Evolutionary conservation across 2,888 invertebrate genomes (phyloP).

Genomic region (Drosophila vallismaia): DNA sequence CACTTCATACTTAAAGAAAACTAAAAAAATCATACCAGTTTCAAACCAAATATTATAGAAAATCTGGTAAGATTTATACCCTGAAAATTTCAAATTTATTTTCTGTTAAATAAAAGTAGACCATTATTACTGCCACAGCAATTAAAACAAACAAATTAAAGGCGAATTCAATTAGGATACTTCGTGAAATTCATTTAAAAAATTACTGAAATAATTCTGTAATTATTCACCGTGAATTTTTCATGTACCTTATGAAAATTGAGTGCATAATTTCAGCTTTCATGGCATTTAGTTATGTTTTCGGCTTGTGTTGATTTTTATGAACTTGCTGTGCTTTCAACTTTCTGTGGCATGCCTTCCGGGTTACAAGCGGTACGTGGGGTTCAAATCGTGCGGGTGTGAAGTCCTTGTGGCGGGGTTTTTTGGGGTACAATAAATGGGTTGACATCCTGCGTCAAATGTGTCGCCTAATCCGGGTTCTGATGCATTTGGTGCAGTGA

Average conservation of each 20-base stretch:
- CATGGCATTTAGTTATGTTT: constrained; percentile 46
- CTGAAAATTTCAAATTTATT: too few relatives aligned
- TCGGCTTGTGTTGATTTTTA: constrained; percentile 43
- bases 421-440: constrained; percentile 27
- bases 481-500: constrained; percentile 1
- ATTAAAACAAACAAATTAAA: background rate
- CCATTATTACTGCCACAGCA: background rate
- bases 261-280: constrained; percentile 25
- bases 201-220: background rate
- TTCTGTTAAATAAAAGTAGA: background rate
- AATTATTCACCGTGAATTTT: constrained; percentile 9
- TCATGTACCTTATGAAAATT: constrained; percentile 5
- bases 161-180: background rate
- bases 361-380: constrained; percentile 48
- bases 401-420: constrained; percentile 6
- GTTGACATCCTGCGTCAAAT: constrained; percentile 11
- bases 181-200: background rate
- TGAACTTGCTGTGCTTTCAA: constrained; percentile 52
- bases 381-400: constrained; percentile 17
- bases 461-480: constrained; percentile 19
- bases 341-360: constrained; percentile 45
- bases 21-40: too few relatives aligned
- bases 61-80: too few relatives aligned
- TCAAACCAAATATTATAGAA: too few relatives aligned
- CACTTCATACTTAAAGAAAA: constrained; percentile 1